Percentiles rank a stretch among this genome's conserved stretches.
Evolutionary conservation across 2,888 invertebrate genomes (phyloP).

Genomic region (Parthenolecanium corni): DNA sequence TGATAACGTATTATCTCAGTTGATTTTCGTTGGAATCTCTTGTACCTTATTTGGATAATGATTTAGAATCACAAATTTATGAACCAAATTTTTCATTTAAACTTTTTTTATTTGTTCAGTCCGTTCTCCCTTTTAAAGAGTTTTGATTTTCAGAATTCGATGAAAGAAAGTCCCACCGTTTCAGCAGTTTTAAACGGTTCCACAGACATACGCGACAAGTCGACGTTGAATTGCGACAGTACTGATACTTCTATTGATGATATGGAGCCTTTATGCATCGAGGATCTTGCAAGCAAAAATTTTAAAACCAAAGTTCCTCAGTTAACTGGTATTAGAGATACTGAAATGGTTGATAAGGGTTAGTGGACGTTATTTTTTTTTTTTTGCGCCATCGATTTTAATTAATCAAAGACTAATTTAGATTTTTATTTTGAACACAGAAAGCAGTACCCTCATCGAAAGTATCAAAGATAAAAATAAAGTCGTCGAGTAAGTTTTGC

Average conservation of each 20-base stretch:
- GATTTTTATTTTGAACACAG: neutral
- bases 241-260: neutral
- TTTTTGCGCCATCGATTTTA: too few relatives aligned
- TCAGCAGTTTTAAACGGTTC: too few relatives aligned
- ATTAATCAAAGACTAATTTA: neutral
- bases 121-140: too few relatives aligned
- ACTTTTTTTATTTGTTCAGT: too few relatives aligned
- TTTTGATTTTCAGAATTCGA: neutral
- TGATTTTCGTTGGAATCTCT: too few relatives aligned
- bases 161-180: neutral
- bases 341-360: too few relatives aligned
- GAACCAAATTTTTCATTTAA: too few relatives aligned
- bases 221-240: neutral
- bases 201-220: neutral
- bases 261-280: neutral
- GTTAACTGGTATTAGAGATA: too few relatives aligned
- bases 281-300: neutral
- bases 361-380: too few relatives aligned
- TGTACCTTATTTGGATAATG: too few relatives aligned
- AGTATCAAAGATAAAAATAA: constrained; percentile 12
- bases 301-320: neutral
- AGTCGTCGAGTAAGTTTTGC: constrained; percentile 12
- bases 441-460: neutral
- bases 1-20: too few relatives aligned
- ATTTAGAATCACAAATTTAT: too few relatives aligned